A percentile compares a stretch with the other conserved stretches of the same genome.
Evolutionary conservation across 2,888 invertebrate species (phyloP).

Genomic region (Philereme transversata): DNA sequence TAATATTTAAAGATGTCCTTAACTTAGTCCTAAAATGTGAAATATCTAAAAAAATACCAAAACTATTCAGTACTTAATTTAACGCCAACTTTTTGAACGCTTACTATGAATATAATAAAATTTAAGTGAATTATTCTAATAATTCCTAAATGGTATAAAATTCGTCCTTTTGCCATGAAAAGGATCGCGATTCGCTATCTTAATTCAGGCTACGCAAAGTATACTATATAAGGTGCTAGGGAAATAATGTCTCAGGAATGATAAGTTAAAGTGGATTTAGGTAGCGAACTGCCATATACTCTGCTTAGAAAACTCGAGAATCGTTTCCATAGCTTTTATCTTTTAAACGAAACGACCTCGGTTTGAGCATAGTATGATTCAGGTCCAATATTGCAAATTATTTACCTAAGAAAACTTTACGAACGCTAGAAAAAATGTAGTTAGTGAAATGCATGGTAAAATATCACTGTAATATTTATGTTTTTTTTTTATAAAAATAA

Average conservation of each 20-base stretch:
- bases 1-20: constrained; percentile 74
- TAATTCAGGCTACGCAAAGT: constrained; percentile 39
- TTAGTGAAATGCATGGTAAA: constrained; percentile 65
- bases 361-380: constrained; percentile 30
- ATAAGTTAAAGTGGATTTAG: constrained; percentile 40
- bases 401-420: constrained; percentile 57
- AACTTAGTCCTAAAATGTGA: constrained; percentile 66
- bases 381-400: constrained; percentile 41
- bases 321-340: constrained; percentile 35
- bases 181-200: constrained; percentile 43
- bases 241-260: constrained; percentile 33
- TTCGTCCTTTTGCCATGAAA: constrained; percentile 57
- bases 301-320: constrained; percentile 29
- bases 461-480: constrained; percentile 54
- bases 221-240: constrained; percentile 54
- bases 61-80: constrained; percentile 79
- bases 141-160: constrained; percentile 59
- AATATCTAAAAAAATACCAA: constrained; percentile 67
- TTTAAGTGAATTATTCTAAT: constrained; percentile 58
- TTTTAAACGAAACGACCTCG: constrained; percentile 31
- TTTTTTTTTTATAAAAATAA: constrained; percentile 60
- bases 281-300: constrained; percentile 43
- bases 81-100: constrained; percentile 66
- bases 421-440: constrained; percentile 70
- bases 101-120: constrained; percentile 57